Conservation (phyloP, 2,797 vertebrate genomes). For the Spinus olivaceus region DNA sequence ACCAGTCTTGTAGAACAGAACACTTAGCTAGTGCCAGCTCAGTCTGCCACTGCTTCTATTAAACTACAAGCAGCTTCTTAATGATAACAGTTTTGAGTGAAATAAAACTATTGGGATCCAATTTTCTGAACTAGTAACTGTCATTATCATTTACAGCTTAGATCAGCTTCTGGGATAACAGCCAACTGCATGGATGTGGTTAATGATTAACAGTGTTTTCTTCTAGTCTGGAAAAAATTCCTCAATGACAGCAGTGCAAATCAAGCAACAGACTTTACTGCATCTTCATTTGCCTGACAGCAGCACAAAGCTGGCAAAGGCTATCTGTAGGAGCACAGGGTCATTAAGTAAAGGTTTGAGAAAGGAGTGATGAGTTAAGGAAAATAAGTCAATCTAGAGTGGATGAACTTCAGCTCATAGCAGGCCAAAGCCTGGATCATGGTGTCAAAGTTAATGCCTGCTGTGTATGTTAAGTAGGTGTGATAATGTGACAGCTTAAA, state of each 20-base stretch:
- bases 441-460: not conserved
- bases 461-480: not conserved
- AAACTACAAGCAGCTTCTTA: conserved; percentile 28
- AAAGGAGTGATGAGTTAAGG: not conserved
- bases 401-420: not conserved
- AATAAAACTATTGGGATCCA: conserved; percentile 32
- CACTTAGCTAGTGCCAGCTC: conserved; percentile 26
- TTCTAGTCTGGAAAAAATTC: not conserved
- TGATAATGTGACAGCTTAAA: not conserved
- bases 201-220: not conserved
- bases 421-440: not conserved
- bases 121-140: conserved; percentile 33
- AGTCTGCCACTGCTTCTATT: conserved; percentile 35
- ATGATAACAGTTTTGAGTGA: conserved; percentile 11
- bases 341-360: not conserved
- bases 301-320: not conserved
- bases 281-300: conserved; percentile 8
- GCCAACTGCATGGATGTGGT: not conserved
- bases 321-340: not conserved
- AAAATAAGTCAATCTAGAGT: not conserved
- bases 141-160: conserved; percentile 13
- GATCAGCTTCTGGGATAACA: not conserved
- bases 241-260: not conserved
- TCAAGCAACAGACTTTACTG: not conserved
- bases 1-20: conserved; percentile 68